A percentile compares a stretch with the other conserved stretches of the same genome.
Conservation (phyloP, 1,140 invertebrate species). For the Scaptomyza pallida region DNA sequence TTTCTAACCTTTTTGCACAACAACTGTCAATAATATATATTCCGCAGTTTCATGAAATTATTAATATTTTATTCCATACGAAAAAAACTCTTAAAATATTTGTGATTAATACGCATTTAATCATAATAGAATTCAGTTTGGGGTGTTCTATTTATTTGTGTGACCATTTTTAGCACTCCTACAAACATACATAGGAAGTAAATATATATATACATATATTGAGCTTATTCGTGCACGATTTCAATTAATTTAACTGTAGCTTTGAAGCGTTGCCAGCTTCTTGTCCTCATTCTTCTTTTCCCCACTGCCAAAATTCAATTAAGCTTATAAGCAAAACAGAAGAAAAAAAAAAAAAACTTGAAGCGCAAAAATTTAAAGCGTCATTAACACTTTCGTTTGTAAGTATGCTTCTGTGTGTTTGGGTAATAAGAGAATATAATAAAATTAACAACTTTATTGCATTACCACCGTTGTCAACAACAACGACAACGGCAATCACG, state of each 20-base stretch:
- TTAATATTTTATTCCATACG: too few species aligned
- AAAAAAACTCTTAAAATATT: too few species aligned
- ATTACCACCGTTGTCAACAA: constrained; percentile 35
- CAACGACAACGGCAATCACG: constrained; percentile 2
- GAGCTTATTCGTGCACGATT: constrained; percentile 34
- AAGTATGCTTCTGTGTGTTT: constrained; percentile 17
- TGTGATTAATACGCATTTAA: too few species aligned
- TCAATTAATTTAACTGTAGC: constrained; percentile 26
- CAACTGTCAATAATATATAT: too few species aligned
- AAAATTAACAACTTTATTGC: constrained; percentile 74
- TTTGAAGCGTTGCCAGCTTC: not conserved
- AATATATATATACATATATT: not conserved
- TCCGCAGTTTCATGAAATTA: too few species aligned
- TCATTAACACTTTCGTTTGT: constrained; percentile 65
- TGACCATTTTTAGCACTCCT: not conserved
- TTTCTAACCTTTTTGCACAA: too few species aligned
- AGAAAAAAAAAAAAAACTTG: constrained; percentile 53
- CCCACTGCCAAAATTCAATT: constrained; percentile 57
- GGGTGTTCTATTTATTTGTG: not conserved
- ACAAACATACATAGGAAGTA: not conserved
- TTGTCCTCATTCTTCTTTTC: not conserved
- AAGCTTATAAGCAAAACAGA: constrained; percentile 50
- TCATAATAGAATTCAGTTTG: too few species aligned
- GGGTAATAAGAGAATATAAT: constrained; percentile 51
- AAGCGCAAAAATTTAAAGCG: constrained; percentile 68